A percentile compares a stretch with the other conserved stretches of the same genome.
Evolutionary conservation across 2,113 vertebrate species (phyloP).

Genomic region (Sturnus vulgaris): DNA sequence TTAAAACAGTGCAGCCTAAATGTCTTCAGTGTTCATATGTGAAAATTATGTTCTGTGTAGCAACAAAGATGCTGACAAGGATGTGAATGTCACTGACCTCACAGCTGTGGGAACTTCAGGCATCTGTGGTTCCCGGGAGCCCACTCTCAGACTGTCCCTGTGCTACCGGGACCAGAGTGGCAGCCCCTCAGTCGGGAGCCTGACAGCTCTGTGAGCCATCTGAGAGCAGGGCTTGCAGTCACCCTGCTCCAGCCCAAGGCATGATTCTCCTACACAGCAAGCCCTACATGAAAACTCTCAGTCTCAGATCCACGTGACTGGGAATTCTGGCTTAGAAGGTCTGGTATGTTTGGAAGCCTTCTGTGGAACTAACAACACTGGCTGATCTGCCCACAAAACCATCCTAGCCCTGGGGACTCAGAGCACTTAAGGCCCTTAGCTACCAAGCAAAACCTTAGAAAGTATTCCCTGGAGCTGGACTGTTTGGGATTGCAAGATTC

Average conservation of each 20-base stretch:
- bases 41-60: background rate
- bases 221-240: background rate
- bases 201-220: background rate
- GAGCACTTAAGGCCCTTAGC: background rate
- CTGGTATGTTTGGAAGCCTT: conserved; percentile 1
- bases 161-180: rapidly evolving
- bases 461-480: background rate
- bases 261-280: background rate
- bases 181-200: background rate
- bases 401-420: background rate
- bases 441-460: background rate
- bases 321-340: background rate
- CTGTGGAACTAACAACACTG: background rate
- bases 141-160: background rate
- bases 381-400: background rate
- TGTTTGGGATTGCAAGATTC: background rate
- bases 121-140: conserved; percentile 12
- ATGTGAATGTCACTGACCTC: conserved; percentile 2
- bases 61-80: conserved; percentile 14
- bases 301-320: background rate
- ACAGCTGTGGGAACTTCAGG: conserved; percentile 46
- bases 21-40: background rate
- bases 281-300: background rate
- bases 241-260: background rate
- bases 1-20: background rate